These are phyloP conservation scores for Anoncus sp. DNA, from an alignment of 2,888 invertebrate genomes.

Conservation along the genomic window DNA sequence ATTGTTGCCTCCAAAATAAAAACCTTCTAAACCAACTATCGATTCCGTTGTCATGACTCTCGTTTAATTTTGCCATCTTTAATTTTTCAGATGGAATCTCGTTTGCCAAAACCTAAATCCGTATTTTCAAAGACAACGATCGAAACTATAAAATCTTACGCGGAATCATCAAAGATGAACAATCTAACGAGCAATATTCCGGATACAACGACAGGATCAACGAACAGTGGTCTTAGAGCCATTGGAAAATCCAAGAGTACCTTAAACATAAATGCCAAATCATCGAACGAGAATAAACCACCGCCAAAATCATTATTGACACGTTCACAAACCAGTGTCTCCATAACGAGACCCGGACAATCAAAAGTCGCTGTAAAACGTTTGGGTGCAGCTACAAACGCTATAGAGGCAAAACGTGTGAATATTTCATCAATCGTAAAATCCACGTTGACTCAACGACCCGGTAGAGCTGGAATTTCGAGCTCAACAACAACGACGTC, in stretches of 20 bases:
- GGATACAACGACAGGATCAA: no score
- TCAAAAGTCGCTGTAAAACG: slow-evolving; percentile 71
- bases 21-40: no score
- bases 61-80: no score
- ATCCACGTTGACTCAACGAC: slow-evolving; percentile 69
- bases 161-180: slow-evolving; percentile 50
- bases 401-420: slow-evolving; percentile 71
- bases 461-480: slow-evolving; percentile 59
- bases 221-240: slow-evolving; percentile 25
- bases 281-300: slow-evolving; percentile 74
- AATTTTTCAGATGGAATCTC: slow-evolving; percentile 84
- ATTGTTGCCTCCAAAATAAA: no score
- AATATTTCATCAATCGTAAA: slow-evolving; percentile 68
- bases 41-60: no score
- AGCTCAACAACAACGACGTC: slow-evolving; percentile 55
- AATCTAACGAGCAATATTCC: background rate
- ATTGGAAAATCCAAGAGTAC: slow-evolving; percentile 70
- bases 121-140: slow-evolving; percentile 64
- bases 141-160: slow-evolving; percentile 62
- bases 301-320: slow-evolving; percentile 62
- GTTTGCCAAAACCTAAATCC: slow-evolving; percentile 81
- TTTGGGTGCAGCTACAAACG: slow-evolving; percentile 62
- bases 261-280: slow-evolving; percentile 63
- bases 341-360: slow-evolving; percentile 59
- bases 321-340: slow-evolving; percentile 72